Percentiles rank a stretch among this genome's conserved stretches.
phyloP scores from a whole-genome alignment of 2,888 invertebrate species.

The Oscheius myriophilus region DNA sequence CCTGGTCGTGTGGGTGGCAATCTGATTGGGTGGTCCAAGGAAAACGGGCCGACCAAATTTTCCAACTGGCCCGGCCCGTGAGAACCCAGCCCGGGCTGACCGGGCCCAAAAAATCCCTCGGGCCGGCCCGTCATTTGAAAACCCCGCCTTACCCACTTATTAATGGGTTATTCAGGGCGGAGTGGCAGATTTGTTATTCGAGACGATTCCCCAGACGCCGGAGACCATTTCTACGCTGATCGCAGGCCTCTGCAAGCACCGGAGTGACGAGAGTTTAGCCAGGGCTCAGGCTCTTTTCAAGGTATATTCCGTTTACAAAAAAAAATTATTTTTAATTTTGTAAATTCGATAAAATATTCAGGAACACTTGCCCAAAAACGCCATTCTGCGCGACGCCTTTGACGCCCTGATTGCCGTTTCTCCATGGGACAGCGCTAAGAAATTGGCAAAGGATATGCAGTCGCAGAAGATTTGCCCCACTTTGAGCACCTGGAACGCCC shows the following conservation, averaged over 20 bases:
- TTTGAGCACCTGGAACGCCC: conserved; percentile 37
- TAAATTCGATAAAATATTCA: conserved; percentile 12
- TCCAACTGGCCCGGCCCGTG: too few species aligned
- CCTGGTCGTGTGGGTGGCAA: too few species aligned
- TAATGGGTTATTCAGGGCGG: conserved; percentile 37
- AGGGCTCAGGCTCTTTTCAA: conserved; percentile 44
- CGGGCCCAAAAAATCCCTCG: too few species aligned
- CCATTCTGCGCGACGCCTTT: conserved; percentile 44
- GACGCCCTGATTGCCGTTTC: conserved; percentile 40
- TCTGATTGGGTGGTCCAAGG: too few species aligned
- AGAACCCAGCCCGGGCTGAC: too few species aligned
- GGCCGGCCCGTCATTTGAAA: too few species aligned
- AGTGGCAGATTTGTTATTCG: conserved; percentile 62
- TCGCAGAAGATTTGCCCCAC: conserved; percentile 26
- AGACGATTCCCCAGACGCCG: conserved; percentile 54
- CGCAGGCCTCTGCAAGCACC: conserved; percentile 57
- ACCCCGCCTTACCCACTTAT: too few species aligned
- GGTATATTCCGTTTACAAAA: too few species aligned
- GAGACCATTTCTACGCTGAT: conserved; percentile 61
- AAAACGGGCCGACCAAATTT: too few species aligned
- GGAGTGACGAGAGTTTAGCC: conserved; percentile 27
- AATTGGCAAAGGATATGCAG: conserved; percentile 33
- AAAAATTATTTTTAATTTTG: conserved; percentile 10
- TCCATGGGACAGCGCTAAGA: conserved; percentile 23
- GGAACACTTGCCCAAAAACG: conserved; percentile 24